Evolutionary conservation across 2,888 invertebrate species (phyloP).

Genomic region (Oligia strigilis): DNA sequence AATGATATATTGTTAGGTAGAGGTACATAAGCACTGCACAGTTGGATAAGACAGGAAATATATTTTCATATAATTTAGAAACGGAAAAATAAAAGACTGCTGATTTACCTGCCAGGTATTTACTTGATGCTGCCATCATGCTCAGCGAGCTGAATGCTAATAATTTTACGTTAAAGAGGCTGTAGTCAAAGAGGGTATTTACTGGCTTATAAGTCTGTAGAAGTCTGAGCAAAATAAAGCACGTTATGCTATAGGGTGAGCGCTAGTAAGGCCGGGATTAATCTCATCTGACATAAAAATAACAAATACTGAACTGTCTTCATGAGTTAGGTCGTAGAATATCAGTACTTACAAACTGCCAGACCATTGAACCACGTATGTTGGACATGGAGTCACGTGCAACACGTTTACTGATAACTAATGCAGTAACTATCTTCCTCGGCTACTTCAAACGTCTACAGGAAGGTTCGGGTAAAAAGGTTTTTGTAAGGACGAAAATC

Average conservation of each 20-base stretch:
- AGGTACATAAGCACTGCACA: background rate
- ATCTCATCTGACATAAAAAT: conserved; percentile 38
- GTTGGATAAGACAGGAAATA: background rate
- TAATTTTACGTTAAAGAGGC: conserved; percentile 3
- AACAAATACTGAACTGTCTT: conserved; percentile 35
- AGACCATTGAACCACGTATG: conserved; percentile 46
- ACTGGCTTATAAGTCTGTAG: conserved; percentile 12
- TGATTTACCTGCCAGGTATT: conserved; percentile 5
- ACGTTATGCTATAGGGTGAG: background rate
- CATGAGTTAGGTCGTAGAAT: conserved; percentile 28
- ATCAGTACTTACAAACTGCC: conserved; percentile 35
- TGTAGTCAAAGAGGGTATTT: conserved; percentile 22
- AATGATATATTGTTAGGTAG: conserved; percentile 29
- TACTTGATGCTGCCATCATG: conserved; percentile 1
- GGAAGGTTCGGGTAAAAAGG: background rate
- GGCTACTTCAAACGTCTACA: conserved; percentile 6
- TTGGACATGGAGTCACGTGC: conserved; percentile 50
- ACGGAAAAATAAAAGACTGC: background rate
- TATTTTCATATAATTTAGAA: background rate
- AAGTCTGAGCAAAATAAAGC: conserved; percentile 16
- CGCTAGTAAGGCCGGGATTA: conserved; percentile 16
- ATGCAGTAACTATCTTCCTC: conserved; percentile 18
- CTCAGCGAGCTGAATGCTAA: conserved; percentile 6
- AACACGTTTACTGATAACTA: conserved; percentile 31
- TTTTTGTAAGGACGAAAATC: background rate